Percentiles rank a stretch among this genome's conserved stretches.
Evolutionary conservation across 1,140 invertebrate species (phyloP).

Genomic region (Brachionus asplanchnoidis): DNA sequence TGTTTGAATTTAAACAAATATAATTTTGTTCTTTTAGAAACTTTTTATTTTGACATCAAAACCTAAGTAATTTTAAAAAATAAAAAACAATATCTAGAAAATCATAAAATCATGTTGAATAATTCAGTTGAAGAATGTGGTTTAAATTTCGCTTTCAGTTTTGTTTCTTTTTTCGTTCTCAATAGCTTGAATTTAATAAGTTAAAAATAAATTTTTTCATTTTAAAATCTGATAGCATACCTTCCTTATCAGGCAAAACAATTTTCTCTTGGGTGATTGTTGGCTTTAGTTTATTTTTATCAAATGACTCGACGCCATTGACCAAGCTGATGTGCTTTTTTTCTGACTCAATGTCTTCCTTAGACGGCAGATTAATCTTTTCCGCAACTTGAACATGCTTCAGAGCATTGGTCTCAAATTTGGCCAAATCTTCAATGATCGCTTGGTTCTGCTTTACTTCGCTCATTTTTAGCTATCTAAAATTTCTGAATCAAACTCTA

Average conservation of each 20-base stretch:
- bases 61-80: not conserved
- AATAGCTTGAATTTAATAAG: not conserved
- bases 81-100: not conserved
- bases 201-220: not conserved
- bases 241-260: slow-evolving; percentile 3
- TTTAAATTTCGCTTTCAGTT: not conserved
- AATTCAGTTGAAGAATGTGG: no score
- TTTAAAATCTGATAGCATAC: not conserved
- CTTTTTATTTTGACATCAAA: not conserved
- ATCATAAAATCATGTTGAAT: not conserved
- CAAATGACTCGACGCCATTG: not conserved
- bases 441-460: not conserved
- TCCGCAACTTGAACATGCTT: slow-evolving; percentile 22
- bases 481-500: not conserved
- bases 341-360: slow-evolving; percentile 17
- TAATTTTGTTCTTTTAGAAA: not conserved
- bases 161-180: slow-evolving; percentile 3
- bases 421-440: slow-evolving; percentile 10
- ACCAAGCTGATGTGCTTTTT: slow-evolving; percentile 18
- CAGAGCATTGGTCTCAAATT: slow-evolving; percentile 10
- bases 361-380: slow-evolving; percentile 14
- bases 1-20: not conserved
- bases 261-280: slow-evolving; percentile 31
- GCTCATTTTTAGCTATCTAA: slow-evolving; percentile 21
- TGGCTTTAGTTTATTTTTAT: slow-evolving; percentile 23